phyloP scores from a whole-genome alignment of 2,113 vertebrate genomes.

The Cyanoderma ruficeps region DNA sequence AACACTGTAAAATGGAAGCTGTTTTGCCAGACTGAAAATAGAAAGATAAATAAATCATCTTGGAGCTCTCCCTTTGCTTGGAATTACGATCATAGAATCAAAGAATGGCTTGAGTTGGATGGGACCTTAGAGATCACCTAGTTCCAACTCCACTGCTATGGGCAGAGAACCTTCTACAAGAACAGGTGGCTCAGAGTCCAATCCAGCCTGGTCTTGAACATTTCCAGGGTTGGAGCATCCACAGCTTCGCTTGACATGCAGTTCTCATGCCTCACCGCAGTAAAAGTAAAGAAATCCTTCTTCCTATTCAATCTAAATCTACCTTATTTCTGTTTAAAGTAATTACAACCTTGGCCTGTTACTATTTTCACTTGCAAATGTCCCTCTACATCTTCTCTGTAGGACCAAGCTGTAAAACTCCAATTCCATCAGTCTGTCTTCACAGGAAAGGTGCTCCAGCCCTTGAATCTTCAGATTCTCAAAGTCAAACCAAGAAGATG shows the following conservation, averaged over 20 bases:
- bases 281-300: neutral
- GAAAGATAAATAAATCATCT: neutral
- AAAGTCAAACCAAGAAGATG: neutral
- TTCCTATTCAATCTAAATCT: neutral
- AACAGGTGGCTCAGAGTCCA: neutral
- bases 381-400: neutral
- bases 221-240: neutral
- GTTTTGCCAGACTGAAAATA: neutral
- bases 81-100: neutral
- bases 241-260: accelerated
- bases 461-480: neutral
- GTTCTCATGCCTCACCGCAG: neutral
- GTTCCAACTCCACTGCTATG: neutral
- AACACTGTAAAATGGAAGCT: neutral
- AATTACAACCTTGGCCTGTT: neutral
- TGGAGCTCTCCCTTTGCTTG: neutral
- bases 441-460: neutral
- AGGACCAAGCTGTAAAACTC: neutral
- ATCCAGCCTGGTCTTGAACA: neutral
- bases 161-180: neutral
- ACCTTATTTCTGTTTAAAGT: neutral
- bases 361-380: neutral
- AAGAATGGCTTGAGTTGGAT: neutral
- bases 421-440: neutral
- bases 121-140: neutral